These are phyloP conservation scores for Scarus forsteni DNA, from an alignment of 2,797 vertebrate species.

Conservation along the genomic window DNA sequence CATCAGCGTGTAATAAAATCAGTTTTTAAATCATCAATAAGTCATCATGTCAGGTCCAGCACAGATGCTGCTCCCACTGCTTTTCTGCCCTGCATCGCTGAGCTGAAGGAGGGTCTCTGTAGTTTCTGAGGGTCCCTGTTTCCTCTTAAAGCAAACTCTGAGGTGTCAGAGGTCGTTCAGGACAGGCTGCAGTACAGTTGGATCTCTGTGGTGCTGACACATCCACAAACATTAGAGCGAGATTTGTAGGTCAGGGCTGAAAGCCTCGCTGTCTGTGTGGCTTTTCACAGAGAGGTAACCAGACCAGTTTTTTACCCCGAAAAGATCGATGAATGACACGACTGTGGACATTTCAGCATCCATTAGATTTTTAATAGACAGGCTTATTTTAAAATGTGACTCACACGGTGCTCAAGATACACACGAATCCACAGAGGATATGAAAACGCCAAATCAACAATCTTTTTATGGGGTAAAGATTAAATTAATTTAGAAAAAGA, in stretches of 20 bases:
- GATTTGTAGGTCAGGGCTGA: constrained; percentile 49
- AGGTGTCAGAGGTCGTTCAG: constrained; percentile 35
- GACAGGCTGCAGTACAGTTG: constrained; percentile 48
- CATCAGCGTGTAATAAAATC: neutral
- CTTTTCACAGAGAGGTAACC: constrained; percentile 9
- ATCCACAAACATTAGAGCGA: constrained; percentile 46
- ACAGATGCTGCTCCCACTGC: neutral
- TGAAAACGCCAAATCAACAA: no score
- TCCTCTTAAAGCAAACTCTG: constrained; percentile 35
- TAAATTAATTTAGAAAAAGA: no score
- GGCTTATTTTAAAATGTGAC: no score
- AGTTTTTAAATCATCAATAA: neutral
- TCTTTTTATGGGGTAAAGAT: no score
- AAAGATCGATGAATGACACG: constrained; percentile 15
- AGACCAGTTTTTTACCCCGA: constrained; percentile 4
- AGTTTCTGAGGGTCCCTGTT: constrained; percentile 22
- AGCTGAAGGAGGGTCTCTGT: constrained; percentile 34
- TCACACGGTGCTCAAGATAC: no score
- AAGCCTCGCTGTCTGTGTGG: constrained; percentile 44
- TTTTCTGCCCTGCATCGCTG: neutral
- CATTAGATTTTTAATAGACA: no score
- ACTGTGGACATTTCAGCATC: neutral
- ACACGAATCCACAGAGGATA: no score
- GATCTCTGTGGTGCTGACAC: constrained; percentile 51
- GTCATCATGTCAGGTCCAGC: neutral